Evolutionary conservation across 1,140 invertebrate species (phyloP), one percentile per base, ranked within the genome.

Genomic region (Sycobia sp.): DNA sequence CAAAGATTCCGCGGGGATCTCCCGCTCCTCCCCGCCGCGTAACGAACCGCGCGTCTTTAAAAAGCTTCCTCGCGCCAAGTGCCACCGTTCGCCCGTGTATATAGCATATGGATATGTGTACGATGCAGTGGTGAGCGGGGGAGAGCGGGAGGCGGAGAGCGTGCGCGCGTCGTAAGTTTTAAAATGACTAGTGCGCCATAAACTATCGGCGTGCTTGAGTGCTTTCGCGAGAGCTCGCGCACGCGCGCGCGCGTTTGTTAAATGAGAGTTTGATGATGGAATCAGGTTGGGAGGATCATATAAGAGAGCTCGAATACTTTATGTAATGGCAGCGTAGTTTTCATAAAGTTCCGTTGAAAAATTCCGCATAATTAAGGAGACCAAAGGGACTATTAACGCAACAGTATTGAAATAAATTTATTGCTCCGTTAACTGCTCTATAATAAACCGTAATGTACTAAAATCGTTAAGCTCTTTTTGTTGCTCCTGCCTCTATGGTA

Each of bases 381-480:
- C 18, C 27, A 2, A 32, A n/a, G 43, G 14, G 9, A 36, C n/a
- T 8, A 44, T 57, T 57, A 57, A 46, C 29, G 20, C 8, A 11
- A 13, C n/a, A 10, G 47, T 57, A 57, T 36, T 47, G 5, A 47
- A 57, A 57, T 57, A 23, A 57, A 57, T 57, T 57, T 47, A 57
- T 25, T 8, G 25, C 29, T 36, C 9, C 22, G 22, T 57, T 25
- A 36, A 29, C 34, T 47, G 16, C 23, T 46, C 32, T 29, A 16
- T 34, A 46, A 57, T 46, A 34, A 57, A 57, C 9, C 29, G 25
- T 57, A 34, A 57, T 57, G 23, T 57, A 57, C 54, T 46, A 34
- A 57, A 57, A 57, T 44, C 5, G 34, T n/a, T n/a, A n/a, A n/a
- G n/a, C n/a, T n/a, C n/a, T n/a, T n/a, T n/a, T n/a, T n/a, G n/a